These are phyloP conservation scores for Formica exsecta DNA, from an alignment of 1,140 invertebrate genomes.

Conservation along the genomic window DNA sequence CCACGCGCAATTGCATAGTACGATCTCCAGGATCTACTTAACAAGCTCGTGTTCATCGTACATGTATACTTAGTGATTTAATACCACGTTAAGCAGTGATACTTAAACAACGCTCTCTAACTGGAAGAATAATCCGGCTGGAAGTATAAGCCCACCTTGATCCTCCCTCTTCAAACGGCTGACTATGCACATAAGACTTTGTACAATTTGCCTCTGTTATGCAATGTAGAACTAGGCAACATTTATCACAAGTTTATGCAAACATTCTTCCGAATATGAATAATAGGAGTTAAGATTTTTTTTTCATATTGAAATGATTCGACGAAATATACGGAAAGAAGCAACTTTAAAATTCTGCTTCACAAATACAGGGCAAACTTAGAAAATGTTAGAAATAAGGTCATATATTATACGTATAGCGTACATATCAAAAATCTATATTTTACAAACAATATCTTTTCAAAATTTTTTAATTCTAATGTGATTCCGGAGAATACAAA, in stretches of 20 bases:
- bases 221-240: conserved; percentile 15
- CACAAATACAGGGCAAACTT: neutral
- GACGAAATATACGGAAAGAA: neutral
- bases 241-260: conserved; percentile 33
- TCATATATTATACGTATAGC: neutral
- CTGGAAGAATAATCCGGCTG: conserved; percentile 48
- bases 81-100: conserved; percentile 47
- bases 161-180: conserved; percentile 32
- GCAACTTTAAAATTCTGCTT: neutral
- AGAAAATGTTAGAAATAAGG: neutral
- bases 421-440: too few relatives aligned
- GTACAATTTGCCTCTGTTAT: conserved; percentile 42
- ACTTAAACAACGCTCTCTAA: conserved; percentile 49
- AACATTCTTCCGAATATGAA: conserved; percentile 3
- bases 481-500: neutral
- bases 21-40: conserved; percentile 32
- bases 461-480: too few relatives aligned
- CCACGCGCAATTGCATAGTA: neutral
- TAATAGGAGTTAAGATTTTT: neutral
- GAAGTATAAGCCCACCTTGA: conserved; percentile 49
- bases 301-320: too few relatives aligned
- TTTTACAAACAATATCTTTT: too few relatives aligned
- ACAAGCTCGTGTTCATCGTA: conserved; percentile 32
- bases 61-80: conserved; percentile 50
- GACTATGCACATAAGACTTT: conserved; percentile 15